A percentile compares a stretch with the other conserved stretches of the same genome.
Evolutionary conservation across 1,140 invertebrate genomes (phyloP).

Genomic region (Lepidurus couesii): DNA sequence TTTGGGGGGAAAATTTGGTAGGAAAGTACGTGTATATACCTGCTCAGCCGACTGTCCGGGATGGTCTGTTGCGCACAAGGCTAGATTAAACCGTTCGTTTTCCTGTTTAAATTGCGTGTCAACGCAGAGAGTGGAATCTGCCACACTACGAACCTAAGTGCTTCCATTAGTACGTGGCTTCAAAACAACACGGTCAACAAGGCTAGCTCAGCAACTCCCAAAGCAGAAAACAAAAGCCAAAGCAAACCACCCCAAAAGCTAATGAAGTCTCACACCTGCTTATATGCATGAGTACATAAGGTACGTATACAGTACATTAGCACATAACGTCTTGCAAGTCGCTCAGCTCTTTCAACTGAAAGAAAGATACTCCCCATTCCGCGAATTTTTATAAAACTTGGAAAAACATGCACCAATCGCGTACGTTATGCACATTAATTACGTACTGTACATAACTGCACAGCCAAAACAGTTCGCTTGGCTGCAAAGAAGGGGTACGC

Average conservation of each 20-base stretch:
- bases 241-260: no score
- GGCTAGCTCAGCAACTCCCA: not conserved
- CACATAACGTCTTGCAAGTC: no score
- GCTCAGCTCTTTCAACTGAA: no score
- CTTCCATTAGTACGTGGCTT: slow-evolving; percentile 31
- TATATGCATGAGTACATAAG: not conserved
- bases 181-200: not conserved
- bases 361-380: no score
- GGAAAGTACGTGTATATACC: slow-evolving; percentile 41
- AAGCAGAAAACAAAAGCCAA: not conserved
- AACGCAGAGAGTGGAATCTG: slow-evolving; percentile 61
- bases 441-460: not conserved
- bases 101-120: slow-evolving; percentile 62
- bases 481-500: no score
- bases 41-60: slow-evolving; percentile 51
- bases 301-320: not conserved
- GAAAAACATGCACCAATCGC: no score
- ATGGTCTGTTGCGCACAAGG: slow-evolving; percentile 56
- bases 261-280: no score
- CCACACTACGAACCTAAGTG: slow-evolving; percentile 61
- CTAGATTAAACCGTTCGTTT: slow-evolving; percentile 60
- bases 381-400: no score
- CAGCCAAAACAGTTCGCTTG: no score
- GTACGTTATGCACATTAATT: not conserved
- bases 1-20: not conserved